These are phyloP conservation scores for Paedocypris sp. DNA, from an alignment of 2,113 vertebrate genomes.

Conservation along the genomic window DNA sequence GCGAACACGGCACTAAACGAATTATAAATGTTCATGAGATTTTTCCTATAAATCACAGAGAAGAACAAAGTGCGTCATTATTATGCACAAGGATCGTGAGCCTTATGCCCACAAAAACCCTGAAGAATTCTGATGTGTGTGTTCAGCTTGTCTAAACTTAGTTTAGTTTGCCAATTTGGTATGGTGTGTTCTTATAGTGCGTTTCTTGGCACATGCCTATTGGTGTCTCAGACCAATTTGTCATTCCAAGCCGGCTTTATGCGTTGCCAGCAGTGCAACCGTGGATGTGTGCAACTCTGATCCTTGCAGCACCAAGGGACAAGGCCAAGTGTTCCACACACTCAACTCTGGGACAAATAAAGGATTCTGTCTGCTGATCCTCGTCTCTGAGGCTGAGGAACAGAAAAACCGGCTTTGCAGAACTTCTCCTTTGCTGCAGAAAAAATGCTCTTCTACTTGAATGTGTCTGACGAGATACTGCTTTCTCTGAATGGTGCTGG, in stretches of 20 bases:
- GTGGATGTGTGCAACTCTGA: slow-evolving; percentile 61
- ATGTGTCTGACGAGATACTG: slow-evolving; percentile 42
- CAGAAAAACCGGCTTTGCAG: slow-evolving; percentile 54
- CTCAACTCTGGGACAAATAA: slow-evolving; percentile 51
- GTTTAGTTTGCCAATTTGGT: slow-evolving; percentile 33
- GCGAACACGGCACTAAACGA: no score
- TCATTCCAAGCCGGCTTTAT: slow-evolving; percentile 57
- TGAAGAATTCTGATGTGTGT: slow-evolving; percentile 12
- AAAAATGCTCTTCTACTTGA: slow-evolving; percentile 51
- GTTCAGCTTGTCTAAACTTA: slow-evolving; percentile 32
- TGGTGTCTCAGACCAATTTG: slow-evolving; percentile 65
- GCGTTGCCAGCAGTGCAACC: slow-evolving; percentile 60
- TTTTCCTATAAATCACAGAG: not conserved
- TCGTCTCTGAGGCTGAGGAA: slow-evolving; percentile 48
- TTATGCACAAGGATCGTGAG: slow-evolving; percentile 16
- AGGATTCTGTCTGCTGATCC: slow-evolving; percentile 57
- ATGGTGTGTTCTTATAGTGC: slow-evolving; percentile 50
- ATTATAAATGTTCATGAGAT: not conserved
- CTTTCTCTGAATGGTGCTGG: slow-evolving; percentile 42
- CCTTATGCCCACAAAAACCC: not conserved
- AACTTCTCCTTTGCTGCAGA: slow-evolving; percentile 57
- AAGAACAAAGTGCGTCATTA: not conserved
- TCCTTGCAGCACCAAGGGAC: slow-evolving; percentile 60
- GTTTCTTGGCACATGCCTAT: slow-evolving; percentile 56
- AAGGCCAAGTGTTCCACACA: slow-evolving; percentile 62